Evolutionary conservation across 2,113 vertebrate species (phyloP).

Genomic region (Xiphophorus maculatus): DNA sequence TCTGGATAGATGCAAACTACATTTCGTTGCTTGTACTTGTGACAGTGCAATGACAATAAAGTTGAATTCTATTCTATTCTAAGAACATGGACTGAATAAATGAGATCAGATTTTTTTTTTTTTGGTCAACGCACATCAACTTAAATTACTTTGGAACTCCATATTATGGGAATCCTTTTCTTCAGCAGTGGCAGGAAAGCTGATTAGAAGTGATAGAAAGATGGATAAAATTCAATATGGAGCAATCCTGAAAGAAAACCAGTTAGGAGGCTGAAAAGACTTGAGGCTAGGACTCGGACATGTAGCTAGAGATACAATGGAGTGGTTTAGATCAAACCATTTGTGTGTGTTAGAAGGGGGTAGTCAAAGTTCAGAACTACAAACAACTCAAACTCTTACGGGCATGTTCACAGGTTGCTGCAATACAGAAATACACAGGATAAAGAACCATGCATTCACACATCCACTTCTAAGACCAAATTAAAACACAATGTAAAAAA

Average conservation of each 20-base stretch:
- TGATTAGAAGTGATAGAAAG: neutral
- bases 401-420: neutral
- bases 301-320: neutral
- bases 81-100: neutral
- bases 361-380: neutral
- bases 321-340: neutral
- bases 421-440: neutral
- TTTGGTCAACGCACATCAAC: neutral
- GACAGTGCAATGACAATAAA: no score
- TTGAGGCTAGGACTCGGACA: neutral
- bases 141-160: neutral
- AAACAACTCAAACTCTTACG: neutral
- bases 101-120: neutral
- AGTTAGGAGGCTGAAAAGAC: neutral
- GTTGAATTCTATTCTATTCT: no score
- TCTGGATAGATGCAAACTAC: no score
- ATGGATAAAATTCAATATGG: neutral
- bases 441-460: neutral
- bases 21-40: no score
- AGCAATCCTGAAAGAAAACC: neutral
- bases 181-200: neutral
- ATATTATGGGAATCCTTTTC: neutral
- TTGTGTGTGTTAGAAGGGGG: neutral
- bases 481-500: neutral
- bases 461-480: neutral